These are phyloP conservation scores for Aphelinus certus DNA, from an alignment of 1,140 invertebrate genomes.

Conservation along the genomic window DNA sequence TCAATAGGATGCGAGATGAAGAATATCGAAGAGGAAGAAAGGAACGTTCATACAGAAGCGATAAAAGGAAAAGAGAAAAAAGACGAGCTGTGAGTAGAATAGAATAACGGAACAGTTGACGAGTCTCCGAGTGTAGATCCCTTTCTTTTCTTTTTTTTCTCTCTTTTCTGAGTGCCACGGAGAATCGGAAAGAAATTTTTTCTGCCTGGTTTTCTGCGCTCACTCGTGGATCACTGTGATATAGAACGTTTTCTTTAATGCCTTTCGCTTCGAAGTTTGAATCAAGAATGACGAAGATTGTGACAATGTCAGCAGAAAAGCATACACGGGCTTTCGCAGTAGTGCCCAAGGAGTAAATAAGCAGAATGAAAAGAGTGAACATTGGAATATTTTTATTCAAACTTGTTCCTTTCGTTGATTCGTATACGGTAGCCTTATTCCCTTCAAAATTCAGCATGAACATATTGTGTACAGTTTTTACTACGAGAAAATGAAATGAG, in stretches of 20 bases:
- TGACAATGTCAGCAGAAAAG: not conserved
- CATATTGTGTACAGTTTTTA: no score
- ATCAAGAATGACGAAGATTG: not conserved
- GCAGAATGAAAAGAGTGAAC: no score
- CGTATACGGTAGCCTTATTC: no score
- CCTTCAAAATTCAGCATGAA: no score
- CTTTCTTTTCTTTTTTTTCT: not conserved
- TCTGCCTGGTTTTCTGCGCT: not conserved
- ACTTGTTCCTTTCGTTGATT: no score
- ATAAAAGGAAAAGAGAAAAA: constrained; percentile 2
- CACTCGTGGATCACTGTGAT: not conserved
- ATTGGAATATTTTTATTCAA: no score
- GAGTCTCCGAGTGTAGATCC: constrained; percentile 9
- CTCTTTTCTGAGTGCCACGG: not conserved
- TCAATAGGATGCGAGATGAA: not conserved
- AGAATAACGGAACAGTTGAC: constrained; percentile 1
- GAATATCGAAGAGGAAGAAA: not conserved
- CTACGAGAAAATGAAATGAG: no score
- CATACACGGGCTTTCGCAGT: not conserved
- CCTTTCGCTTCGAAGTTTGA: no score
- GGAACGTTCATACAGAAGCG: not conserved
- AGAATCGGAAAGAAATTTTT: constrained; percentile 16
- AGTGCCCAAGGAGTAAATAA: no score
- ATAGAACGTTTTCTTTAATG: not conserved
- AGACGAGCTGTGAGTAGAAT: not conserved